Percentiles rank a stretch among this genome's conserved stretches.
phyloP scores from a whole-genome alignment of 2,797 vertebrate genomes.

The Alcedo atthis region DNA sequence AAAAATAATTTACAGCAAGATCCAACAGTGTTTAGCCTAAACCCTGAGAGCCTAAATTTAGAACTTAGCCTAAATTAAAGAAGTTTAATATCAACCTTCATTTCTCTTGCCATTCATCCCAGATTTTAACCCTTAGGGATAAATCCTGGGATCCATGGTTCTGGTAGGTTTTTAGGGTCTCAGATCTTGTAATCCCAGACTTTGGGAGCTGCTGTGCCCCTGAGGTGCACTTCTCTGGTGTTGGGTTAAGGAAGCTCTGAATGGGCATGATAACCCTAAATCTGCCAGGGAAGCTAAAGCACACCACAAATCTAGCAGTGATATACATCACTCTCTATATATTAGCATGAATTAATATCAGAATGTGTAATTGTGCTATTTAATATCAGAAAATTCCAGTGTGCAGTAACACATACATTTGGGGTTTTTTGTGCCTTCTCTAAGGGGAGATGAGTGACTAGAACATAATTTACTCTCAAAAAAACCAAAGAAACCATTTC shows the following conservation, averaged over 20 bases:
- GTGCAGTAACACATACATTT: neutral
- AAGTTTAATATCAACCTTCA: neutral
- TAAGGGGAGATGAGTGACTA: neutral
- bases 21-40: neutral
- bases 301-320: neutral
- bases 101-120: neutral
- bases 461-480: neutral
- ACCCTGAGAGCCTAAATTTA: neutral
- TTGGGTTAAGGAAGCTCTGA: neutral
- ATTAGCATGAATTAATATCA: neutral
- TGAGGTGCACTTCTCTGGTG: neutral
- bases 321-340: neutral
- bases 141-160: neutral
- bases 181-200: neutral
- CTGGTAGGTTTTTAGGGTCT: accelerated
- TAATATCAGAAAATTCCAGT: neutral
- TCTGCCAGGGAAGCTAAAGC: neutral
- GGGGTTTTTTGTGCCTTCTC: neutral
- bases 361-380: neutral
- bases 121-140: neutral
- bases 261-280: neutral
- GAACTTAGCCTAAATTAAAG: neutral
- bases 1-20: neutral
- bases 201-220: neutral
- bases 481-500: neutral